These are phyloP conservation scores for Caenorhabditis doughertyi DNA, from an alignment of 2,888 invertebrate genomes.

Conservation along the genomic window DNA sequence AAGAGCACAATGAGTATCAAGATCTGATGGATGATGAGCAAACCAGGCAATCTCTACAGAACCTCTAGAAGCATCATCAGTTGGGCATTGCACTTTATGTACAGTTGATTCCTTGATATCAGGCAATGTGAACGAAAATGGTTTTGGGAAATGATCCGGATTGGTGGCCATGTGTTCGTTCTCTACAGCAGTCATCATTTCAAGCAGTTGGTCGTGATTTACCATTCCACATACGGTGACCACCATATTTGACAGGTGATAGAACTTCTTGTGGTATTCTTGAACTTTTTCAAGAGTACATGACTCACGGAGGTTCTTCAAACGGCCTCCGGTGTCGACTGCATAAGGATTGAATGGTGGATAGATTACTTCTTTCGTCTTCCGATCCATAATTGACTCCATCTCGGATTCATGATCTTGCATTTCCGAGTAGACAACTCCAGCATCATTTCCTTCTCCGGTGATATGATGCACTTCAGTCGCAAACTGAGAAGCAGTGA, in stretches of 20 bases:
- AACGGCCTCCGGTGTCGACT: conserved; percentile 90
- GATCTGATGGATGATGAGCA: conserved; percentile 65
- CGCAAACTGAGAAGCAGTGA: conserved; percentile 89
- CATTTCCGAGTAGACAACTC: conserved; percentile 97
- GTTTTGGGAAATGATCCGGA: conserved; percentile 74
- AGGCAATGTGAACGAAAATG: conserved; percentile 69
- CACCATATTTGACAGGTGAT: conserved; percentile 92
- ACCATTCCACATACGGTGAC: conserved; percentile 90
- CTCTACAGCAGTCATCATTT: conserved; percentile 88
- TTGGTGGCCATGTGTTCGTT: conserved; percentile 85
- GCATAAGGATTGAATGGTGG: conserved; percentile 91
- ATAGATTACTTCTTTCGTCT: conserved; percentile 84
- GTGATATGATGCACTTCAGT: conserved; percentile 96
- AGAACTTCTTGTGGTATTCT: conserved; percentile 91
- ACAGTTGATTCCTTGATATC: conserved; percentile 62
- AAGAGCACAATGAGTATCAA: conserved; percentile 65
- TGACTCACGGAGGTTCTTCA: conserved; percentile 90
- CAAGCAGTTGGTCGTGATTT: conserved; percentile 87
- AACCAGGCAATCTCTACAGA: conserved; percentile 82
- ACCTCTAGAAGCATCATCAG: conserved; percentile 79
- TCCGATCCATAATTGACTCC: conserved; percentile 79
- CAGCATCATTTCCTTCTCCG: conserved; percentile 92
- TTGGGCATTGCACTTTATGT: conserved; percentile 75
- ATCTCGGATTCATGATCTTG: conserved; percentile 84
- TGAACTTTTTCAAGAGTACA: conserved; percentile 90